Percentiles rank a stretch among this genome's conserved stretches.
Evolutionary conservation across 2,113 vertebrate genomes (phyloP).

Genomic region (Tychaedon coryphoeus): DNA sequence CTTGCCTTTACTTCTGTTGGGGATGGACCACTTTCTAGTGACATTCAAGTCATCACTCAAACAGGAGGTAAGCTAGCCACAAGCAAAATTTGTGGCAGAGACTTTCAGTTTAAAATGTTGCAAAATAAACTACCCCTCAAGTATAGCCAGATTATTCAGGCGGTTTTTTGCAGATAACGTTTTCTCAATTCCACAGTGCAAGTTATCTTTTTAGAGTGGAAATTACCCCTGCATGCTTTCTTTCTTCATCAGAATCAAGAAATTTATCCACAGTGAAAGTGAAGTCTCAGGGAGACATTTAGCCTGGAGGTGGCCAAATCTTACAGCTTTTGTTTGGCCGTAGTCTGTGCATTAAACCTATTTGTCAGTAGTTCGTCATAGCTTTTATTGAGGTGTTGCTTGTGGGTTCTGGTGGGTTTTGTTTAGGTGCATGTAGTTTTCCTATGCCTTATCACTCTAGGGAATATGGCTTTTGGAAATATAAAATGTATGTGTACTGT

Average conservation of each 20-base stretch:
- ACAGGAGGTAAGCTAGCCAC: constrained; percentile 86
- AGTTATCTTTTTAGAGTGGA: neutral
- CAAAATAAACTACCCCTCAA: neutral
- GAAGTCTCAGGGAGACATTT: neutral
- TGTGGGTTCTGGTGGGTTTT: neutral
- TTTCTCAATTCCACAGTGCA: neutral
- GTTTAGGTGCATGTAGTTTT: rapidly evolving
- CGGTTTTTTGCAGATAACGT: neutral
- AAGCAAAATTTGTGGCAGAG: neutral
- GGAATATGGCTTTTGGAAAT: neutral
- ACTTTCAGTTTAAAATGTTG: neutral
- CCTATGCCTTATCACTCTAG: neutral
- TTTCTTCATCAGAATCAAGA: neutral
- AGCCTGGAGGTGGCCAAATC: neutral
- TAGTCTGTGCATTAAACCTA: neutral
- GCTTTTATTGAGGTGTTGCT: neutral
- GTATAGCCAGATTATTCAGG: neutral
- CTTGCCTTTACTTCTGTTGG: constrained; percentile 97
- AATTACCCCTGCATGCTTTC: neutral
- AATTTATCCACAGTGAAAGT: neutral
- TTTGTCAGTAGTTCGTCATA: neutral
- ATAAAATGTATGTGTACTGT: neutral
- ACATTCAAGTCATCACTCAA: constrained; percentile 97
- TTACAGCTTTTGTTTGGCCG: neutral
- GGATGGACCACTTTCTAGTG: constrained; percentile 93